Evolutionary conservation across 2,888 invertebrate species (phyloP).

Genomic region (Gerosis bhagava): DNA sequence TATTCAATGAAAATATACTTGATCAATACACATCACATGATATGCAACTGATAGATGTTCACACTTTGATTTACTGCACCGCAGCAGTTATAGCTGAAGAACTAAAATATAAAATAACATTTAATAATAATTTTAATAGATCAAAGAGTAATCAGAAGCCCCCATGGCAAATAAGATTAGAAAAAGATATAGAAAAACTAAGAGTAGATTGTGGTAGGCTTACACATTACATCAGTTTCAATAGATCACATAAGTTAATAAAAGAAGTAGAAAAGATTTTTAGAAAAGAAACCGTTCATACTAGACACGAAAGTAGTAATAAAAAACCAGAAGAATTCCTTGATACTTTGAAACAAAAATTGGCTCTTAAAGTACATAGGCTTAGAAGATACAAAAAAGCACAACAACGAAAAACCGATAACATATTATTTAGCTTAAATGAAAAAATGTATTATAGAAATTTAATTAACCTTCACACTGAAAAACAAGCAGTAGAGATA

Average conservation of each 20-base stretch:
- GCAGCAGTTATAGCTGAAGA: slow-evolving; percentile 24
- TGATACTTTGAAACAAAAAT: slow-evolving; percentile 34
- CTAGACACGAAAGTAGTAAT: slow-evolving; percentile 27
- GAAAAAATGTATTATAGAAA: slow-evolving; percentile 32
- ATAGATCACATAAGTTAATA: slow-evolving; percentile 28
- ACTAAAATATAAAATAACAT: slow-evolving; percentile 24
- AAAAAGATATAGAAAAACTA: slow-evolving; percentile 28
- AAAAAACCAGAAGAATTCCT: slow-evolving; percentile 30
- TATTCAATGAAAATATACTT: slow-evolving; percentile 13
- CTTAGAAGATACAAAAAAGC: slow-evolving; percentile 31
- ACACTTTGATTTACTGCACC: slow-evolving; percentile 30
- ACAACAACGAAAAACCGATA: slow-evolving; percentile 27
- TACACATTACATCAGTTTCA: slow-evolving; percentile 30
- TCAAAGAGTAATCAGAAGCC: slow-evolving; percentile 19
- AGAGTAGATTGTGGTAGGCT: slow-evolving; percentile 31
- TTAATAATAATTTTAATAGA: background rate
- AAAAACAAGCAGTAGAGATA: background rate
- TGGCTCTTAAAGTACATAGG: slow-evolving; percentile 26
- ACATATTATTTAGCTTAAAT: slow-evolving; percentile 25
- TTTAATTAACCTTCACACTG: slow-evolving; percentile 2
- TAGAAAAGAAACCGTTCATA: slow-evolving; percentile 15
- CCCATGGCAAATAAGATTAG: slow-evolving; percentile 28
- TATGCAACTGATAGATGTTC: slow-evolving; percentile 9
- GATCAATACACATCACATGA: slow-evolving; percentile 1
- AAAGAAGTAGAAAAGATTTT: slow-evolving; percentile 25